A percentile compares a stretch with the other conserved stretches of the same genome.
Evolutionary conservation across 2,113 vertebrate species (phyloP).

Genomic region (Podilymbus podiceps): DNA sequence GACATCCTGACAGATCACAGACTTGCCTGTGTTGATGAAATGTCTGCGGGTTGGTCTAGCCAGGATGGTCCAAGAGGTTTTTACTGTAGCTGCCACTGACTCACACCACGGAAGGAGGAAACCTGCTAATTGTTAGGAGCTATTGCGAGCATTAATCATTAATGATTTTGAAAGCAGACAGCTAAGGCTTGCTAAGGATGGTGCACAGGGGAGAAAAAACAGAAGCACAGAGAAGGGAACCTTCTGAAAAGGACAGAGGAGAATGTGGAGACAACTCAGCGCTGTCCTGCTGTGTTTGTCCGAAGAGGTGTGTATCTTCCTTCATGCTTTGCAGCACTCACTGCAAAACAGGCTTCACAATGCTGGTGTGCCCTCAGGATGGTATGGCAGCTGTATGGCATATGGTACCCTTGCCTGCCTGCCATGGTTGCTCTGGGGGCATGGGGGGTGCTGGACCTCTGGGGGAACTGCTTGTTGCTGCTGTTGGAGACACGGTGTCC

Average conservation of each 20-base stretch:
- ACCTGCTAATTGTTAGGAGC: not conserved
- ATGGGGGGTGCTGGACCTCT: not conserved
- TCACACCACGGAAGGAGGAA: not conserved
- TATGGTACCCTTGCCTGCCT: accelerated
- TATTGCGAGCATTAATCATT: not conserved
- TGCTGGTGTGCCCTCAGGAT: not conserved
- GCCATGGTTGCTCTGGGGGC: not conserved
- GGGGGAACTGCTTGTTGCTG: not conserved
- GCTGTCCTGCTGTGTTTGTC: not conserved
- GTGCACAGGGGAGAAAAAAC: not conserved
- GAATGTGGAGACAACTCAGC: not conserved
- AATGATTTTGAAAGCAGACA: not conserved
- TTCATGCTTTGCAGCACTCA: not conserved
- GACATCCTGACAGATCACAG: not conserved
- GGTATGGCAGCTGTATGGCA: not conserved
- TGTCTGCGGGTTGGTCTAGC: not conserved
- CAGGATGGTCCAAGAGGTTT: not conserved
- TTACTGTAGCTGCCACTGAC: not conserved
- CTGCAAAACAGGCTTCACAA: not conserved
- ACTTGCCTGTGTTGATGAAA: not conserved
- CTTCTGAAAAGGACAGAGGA: not conserved
- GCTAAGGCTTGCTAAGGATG: not conserved
- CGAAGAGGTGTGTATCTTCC: not conserved
- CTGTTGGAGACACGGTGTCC: not conserved
- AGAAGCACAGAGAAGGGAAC: not conserved